Evolutionary conservation across 2,888 invertebrate species (phyloP).

Genomic region (Gandaritis pyraliata): DNA sequence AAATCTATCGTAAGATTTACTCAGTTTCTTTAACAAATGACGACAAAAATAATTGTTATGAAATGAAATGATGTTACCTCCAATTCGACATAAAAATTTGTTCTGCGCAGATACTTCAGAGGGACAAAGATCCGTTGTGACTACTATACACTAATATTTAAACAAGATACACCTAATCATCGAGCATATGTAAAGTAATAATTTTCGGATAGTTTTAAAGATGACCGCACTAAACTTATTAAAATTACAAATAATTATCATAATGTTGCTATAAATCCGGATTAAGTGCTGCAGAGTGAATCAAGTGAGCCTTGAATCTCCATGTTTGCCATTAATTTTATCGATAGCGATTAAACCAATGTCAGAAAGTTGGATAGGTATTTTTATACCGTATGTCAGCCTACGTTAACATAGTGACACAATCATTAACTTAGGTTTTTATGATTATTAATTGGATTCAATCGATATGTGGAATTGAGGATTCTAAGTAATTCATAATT

Average conservation of each 20-base stretch:
- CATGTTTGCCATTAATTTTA: conserved; percentile 42
- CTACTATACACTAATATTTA: conserved; percentile 19
- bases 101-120: conserved; percentile 34
- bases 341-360: conserved; percentile 39
- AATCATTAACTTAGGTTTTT: no score
- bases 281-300: conserved; percentile 42
- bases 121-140: no score
- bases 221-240: conserved; percentile 43
- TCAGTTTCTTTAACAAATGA: no score
- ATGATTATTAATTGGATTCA: not conserved
- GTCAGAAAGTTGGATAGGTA: conserved; percentile 27
- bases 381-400: not conserved
- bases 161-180: conserved; percentile 28
- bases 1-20: no score
- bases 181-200: conserved; percentile 18
- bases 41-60: no score
- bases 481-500: no score
- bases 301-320: conserved; percentile 37
- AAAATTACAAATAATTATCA: conserved; percentile 51
- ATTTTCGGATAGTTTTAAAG: conserved; percentile 38
- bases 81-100: no score
- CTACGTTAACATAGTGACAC: not conserved
- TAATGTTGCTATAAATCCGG: conserved; percentile 48
- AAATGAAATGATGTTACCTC: no score
- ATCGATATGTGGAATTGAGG: no score